These are phyloP conservation scores for Hexactinellida sp. DNA, from an alignment of 37 sponge, comb jelly and placozoan species.

Conservation along the genomic window DNA sequence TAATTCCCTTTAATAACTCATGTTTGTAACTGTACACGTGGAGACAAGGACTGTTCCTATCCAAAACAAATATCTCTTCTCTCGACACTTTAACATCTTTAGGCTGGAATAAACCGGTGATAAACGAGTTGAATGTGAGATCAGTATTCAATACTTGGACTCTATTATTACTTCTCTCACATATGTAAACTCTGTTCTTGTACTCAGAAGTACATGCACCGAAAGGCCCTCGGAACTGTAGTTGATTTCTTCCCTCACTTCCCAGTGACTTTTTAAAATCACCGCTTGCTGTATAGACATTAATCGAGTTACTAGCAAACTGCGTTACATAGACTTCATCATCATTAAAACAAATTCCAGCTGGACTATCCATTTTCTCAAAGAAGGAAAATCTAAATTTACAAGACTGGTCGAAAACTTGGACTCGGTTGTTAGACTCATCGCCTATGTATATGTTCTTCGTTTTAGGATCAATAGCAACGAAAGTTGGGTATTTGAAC, in stretches of 20 bases:
- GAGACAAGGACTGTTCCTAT: not conserved
- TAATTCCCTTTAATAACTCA: not conserved
- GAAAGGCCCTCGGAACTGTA: not conserved
- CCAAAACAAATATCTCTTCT: not conserved
- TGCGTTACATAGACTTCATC: not conserved
- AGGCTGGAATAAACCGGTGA: not conserved
- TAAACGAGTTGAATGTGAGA: not conserved
- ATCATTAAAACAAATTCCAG: not conserved
- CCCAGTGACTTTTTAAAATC: not conserved
- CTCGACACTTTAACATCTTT: not conserved
- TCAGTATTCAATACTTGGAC: not conserved
- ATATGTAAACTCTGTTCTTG: not conserved
- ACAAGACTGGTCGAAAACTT: not conserved
- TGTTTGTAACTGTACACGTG: not conserved
- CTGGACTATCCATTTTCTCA: not conserved
- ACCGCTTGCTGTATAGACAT: not conserved
- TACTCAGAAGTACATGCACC: not conserved
- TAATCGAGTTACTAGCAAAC: not conserved
- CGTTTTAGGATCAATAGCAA: not conserved
- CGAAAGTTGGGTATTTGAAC: not conserved
- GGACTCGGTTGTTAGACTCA: not conserved
- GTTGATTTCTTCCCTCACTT: not conserved
- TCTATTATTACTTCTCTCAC: not conserved
- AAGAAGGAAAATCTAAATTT: not conserved
- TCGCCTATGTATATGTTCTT: not conserved